These are phyloP conservation scores for Dastarcus helophoroides DNA, from an alignment of 2,888 invertebrate genomes.

Conservation along the genomic window DNA sequence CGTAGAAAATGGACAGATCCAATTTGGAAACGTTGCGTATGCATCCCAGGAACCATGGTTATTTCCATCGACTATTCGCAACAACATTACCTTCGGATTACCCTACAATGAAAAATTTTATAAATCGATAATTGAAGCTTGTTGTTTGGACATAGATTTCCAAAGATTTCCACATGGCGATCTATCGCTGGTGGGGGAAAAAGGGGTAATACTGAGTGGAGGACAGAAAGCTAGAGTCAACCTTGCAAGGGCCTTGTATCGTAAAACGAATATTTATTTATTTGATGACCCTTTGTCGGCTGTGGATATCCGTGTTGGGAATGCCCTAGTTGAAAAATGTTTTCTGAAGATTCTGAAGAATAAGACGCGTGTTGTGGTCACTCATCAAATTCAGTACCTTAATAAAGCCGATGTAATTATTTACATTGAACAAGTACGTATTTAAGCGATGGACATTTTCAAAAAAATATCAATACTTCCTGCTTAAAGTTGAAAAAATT, in stretches of 20 bases:
- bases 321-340: constrained; percentile 60
- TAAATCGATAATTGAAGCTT: constrained; percentile 41
- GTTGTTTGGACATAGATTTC: constrained; percentile 54
- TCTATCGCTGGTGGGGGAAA: constrained; percentile 60
- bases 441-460: no score
- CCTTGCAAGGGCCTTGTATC: constrained; percentile 62
- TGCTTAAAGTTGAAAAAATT: no score
- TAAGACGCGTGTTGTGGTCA: constrained; percentile 61
- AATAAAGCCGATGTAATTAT: constrained; percentile 50
- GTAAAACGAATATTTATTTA: constrained; percentile 60
- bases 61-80: constrained; percentile 11
- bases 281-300: constrained; percentile 69
- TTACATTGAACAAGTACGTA: no score
- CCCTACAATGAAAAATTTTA: constrained; percentile 34
- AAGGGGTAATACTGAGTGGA: constrained; percentile 62
- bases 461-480: no score
- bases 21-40: constrained; percentile 12
- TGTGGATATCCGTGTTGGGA: constrained; percentile 61
- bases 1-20: constrained; percentile 6
- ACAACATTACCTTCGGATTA: constrained; percentile 27
- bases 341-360: constrained; percentile 42
- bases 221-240: constrained; percentile 69
- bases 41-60: constrained; percentile 17
- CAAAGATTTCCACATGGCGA: constrained; percentile 58
- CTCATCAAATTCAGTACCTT: constrained; percentile 70